Evolutionary conservation across 2,797 vertebrate species (phyloP).

Genomic region (Macroramphosus scolopax): DNA sequence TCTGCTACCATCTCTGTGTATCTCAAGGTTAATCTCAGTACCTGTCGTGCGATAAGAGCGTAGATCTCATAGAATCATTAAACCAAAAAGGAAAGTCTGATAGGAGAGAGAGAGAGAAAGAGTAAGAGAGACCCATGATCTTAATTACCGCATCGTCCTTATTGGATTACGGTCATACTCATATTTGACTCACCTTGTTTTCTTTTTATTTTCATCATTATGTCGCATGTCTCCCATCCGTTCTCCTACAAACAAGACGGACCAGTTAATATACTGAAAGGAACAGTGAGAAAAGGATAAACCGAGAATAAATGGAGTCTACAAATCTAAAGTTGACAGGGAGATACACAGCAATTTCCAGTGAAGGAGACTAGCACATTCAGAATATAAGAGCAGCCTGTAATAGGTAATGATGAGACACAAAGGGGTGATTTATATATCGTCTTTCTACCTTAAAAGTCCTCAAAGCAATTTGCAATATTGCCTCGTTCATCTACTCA

Average conservation of each 20-base stretch:
- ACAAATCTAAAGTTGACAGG: constrained; percentile 30
- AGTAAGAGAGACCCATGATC: constrained; percentile 17
- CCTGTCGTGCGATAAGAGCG: constrained; percentile 44
- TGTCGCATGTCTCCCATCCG: constrained; percentile 9
- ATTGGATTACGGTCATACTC: constrained; percentile 39
- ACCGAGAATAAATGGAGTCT: constrained; percentile 32
- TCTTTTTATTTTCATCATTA: constrained; percentile 4
- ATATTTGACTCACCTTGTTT: constrained; percentile 39
- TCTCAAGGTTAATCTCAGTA: constrained; percentile 68
- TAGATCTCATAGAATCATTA: constrained; percentile 45
- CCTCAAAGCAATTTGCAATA: no score
- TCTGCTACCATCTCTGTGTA: constrained; percentile 12
- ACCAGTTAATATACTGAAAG: constrained; percentile 20
- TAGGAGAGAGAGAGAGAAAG: no score
- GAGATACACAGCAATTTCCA: constrained; percentile 28
- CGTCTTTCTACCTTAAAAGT: no score
- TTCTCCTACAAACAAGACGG: constrained; percentile 25
- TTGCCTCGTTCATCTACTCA: no score
- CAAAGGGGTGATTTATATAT: no score
- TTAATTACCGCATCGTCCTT: constrained; percentile 42
- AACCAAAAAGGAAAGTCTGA: no score
- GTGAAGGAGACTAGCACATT: constrained; percentile 26
- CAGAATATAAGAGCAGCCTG: constrained; percentile 23
- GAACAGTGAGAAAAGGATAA: constrained; percentile 25
- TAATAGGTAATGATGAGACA: constrained; percentile 36